Conservation (phyloP, 2,113 vertebrate species). For the Gallinago undulata region DNA sequence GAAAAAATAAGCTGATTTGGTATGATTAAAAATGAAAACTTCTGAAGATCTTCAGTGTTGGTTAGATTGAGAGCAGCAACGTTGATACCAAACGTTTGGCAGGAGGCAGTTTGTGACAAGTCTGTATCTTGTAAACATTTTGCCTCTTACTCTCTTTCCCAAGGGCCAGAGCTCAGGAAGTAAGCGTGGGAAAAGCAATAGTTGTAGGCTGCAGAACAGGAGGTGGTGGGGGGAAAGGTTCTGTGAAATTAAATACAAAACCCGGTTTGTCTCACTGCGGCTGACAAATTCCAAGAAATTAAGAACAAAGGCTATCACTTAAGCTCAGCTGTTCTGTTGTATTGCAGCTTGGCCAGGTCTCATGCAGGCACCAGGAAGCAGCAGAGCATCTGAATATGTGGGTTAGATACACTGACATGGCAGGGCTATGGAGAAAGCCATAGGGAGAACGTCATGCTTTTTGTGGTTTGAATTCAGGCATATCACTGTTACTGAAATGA, state of each 20-base stretch:
- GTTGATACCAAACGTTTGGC: background rate
- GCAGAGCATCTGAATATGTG: background rate
- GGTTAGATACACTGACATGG: background rate
- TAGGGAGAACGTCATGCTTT: background rate
- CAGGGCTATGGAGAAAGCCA: background rate
- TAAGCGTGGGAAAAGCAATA: slow-evolving; percentile 8
- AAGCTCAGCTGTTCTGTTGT: background rate
- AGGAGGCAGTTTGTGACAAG: background rate
- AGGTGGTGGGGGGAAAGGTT: background rate
- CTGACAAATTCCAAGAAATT: background rate
- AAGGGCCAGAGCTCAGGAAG: background rate
- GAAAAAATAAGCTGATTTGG: slow-evolving; percentile 37
- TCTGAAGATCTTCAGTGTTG: background rate
- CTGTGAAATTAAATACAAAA: slow-evolving; percentile 20
- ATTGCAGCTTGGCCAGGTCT: background rate
- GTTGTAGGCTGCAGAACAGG: background rate
- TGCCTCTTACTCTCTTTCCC: slow-evolving; percentile 15
- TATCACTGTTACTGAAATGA: background rate
- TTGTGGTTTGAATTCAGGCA: background rate
- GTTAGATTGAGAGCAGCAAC: background rate
- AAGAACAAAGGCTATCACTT: slow-evolving; percentile 8
- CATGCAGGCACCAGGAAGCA: background rate
- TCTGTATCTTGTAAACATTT: slow-evolving; percentile 23
- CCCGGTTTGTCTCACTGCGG: background rate
- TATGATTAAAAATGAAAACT: background rate